Conservation (phyloP, 1,140 invertebrate genomes). For the Batillaria attramentaria region DNA sequence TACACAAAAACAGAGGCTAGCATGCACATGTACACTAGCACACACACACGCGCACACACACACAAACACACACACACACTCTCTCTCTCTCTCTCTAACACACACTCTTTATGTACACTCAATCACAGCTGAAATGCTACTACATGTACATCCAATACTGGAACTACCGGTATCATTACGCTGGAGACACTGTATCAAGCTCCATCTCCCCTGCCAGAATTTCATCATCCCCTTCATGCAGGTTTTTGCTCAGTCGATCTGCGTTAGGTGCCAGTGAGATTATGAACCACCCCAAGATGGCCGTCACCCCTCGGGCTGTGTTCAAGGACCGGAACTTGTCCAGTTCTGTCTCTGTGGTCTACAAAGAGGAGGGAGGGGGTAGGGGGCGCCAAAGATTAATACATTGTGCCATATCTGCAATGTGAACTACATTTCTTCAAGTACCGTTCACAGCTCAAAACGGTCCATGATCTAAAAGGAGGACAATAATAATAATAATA, state of each 20-base stretch:
- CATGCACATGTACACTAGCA: too few relatives aligned
- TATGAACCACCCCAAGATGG: constrained; percentile 56
- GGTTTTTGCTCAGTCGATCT: constrained; percentile 55
- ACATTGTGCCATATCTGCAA: background rate
- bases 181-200: constrained; percentile 33
- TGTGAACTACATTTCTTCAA: background rate
- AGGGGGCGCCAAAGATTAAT: background rate
- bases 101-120: too few relatives aligned
- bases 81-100: too few relatives aligned
- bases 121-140: too few relatives aligned
- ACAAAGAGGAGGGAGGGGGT: constrained; percentile 12
- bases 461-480: constrained; percentile 8
- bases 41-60: too few relatives aligned
- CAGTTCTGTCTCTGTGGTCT: constrained; percentile 42
- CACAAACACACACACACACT: too few relatives aligned
- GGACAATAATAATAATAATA: background rate
- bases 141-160: too few relatives aligned
- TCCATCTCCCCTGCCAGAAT: constrained; percentile 46
- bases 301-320: constrained; percentile 48
- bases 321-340: constrained; percentile 46
- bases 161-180: too few relatives aligned
- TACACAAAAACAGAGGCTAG: too few relatives aligned
- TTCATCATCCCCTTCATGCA: constrained; percentile 50
- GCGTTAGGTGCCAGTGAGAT: constrained; percentile 49
- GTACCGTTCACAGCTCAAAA: too few relatives aligned